Base-by-base conservation (phyloP, 2,888 invertebrate genomes). In the Xestia sexstrigata region DNA sequence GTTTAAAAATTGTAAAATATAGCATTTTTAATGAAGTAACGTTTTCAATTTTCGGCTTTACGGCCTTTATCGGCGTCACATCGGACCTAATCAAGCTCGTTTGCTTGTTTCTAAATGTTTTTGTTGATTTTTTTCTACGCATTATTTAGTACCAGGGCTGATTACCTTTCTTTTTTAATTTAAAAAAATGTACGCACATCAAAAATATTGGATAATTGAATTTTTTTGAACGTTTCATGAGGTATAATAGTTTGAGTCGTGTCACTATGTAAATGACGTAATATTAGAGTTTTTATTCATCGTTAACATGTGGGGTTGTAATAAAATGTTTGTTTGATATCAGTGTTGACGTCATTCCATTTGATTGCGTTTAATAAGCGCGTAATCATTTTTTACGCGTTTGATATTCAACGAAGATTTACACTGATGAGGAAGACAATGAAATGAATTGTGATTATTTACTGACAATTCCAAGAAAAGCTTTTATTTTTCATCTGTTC, bases 41-140 rank as follows among this genome's bases (percentile, higher is more conserved):
- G 94, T 95, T 96, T 96, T 96, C 96, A 96, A 96, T 96, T 96
- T 96, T 95, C 95, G 94, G 92, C 92, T 95, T 94, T 95, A 95
- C 91, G 92, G 91, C 92, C 91, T 94, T 95, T 96, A 96, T 96
- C 96, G 95, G 96, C 96, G 96, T 95, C 95, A 96, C 96, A 96
- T 96, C 96, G 93, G 92, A 90, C 93, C 93, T 96, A 95, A 96
- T 96, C 95, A 95, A 92, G 93, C 93, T 91, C 92, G 91, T 93
- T 94, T 92, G 91, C 92, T 93, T 93, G 92, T 93, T 92, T 92
- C 91, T 89, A 87, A 89, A 83, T 79, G 86, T 87, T 91, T 90
- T 90, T 92, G 89, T 91, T 89, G 87, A 82, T 88, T 90, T 91
- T 90, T 91, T 90, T 88, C 83, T 80, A 81, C 83, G 78, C 89